Evolutionary conservation across 2,113 vertebrate genomes (phyloP).

Genomic region (Eretmochelys imbricata): DNA sequence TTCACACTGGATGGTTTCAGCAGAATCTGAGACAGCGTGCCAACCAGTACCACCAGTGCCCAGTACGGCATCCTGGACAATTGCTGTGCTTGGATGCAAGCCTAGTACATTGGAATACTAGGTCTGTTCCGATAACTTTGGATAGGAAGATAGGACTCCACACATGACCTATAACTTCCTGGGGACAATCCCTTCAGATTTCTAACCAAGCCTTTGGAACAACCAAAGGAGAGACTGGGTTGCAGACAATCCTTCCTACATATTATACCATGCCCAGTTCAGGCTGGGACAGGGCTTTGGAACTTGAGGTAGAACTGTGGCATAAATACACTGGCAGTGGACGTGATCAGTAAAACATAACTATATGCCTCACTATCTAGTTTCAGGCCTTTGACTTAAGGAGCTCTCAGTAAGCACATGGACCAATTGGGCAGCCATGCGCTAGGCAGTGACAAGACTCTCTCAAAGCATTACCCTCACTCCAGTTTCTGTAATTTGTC

Average conservation of each 20-base stretch:
- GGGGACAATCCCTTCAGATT: neutral
- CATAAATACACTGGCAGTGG: neutral
- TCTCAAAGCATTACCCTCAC: neutral
- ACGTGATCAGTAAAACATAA: neutral
- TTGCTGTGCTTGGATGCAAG: neutral
- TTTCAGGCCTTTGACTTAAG: neutral
- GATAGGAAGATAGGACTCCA: neutral
- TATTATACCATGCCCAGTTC: neutral
- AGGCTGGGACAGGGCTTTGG: neutral
- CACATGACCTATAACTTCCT: neutral
- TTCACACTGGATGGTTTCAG: neutral
- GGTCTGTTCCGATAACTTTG: neutral
- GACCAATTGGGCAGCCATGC: neutral
- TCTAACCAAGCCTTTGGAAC: neutral
- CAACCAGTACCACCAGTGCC: neutral
- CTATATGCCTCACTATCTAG: neutral
- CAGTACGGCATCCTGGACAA: neutral
- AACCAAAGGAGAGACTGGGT: neutral
- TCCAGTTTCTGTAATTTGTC: neutral
- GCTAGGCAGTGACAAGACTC: neutral
- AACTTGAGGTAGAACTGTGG: neutral
- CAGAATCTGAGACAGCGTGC: neutral
- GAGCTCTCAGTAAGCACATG: neutral
- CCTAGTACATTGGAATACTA: neutral
- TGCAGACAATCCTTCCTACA: neutral